phyloP scores from a whole-genome alignment of 1,140 invertebrate species.

The Brachionus sp. region DNA sequence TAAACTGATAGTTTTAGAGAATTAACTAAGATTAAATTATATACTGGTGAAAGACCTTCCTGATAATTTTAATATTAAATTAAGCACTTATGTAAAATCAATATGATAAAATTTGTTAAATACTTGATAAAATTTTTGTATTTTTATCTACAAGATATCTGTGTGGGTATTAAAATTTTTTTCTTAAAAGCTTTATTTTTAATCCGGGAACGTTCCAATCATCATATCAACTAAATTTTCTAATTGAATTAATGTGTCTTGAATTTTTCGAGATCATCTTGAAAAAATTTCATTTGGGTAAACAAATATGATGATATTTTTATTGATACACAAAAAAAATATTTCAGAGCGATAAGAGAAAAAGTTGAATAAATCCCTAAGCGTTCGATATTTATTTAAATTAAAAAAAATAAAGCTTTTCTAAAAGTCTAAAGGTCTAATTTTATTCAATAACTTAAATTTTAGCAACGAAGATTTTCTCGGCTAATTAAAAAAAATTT shows the following conservation, averaged over 20 bases:
- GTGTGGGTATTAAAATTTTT: background rate
- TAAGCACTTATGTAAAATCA: background rate
- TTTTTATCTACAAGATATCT: background rate
- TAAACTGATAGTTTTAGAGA: background rate
- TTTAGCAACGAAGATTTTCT: no score
- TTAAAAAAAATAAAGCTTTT: background rate
- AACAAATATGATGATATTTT: slow-evolving; percentile 7
- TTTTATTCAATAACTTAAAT: no score
- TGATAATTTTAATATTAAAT: background rate
- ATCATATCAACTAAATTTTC: background rate
- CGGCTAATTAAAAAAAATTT: no score
- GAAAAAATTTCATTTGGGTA: slow-evolving; percentile 13
- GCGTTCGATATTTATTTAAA: background rate
- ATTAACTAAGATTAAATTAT: background rate
- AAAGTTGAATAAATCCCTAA: background rate
- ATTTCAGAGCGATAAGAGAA: background rate
- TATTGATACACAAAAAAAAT: background rate
- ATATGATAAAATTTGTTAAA: background rate
- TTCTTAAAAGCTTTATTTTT: background rate
- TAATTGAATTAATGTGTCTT: background rate
- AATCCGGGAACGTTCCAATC: background rate
- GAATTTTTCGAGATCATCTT: background rate
- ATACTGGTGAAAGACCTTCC: background rate
- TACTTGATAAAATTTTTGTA: background rate
- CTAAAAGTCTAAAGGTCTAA: no score